Evolutionary conservation across 2,797 vertebrate species (phyloP).

Genomic region (Ciconia nigra): DNA sequence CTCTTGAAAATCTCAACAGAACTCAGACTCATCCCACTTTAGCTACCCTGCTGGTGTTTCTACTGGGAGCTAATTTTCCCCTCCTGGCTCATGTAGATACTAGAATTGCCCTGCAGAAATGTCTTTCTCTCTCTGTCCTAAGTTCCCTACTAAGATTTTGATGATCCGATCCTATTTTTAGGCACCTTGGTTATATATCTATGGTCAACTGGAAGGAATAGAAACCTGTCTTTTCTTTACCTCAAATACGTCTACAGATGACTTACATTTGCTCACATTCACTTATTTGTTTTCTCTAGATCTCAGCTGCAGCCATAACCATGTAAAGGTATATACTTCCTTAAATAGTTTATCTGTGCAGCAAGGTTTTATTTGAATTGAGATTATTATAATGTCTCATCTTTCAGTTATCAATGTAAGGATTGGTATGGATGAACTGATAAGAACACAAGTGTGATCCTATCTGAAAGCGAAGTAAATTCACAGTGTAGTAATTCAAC

Average conservation of each 20-base stretch:
- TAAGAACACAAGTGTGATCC: not conserved
- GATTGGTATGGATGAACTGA: not conserved
- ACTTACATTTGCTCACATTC: not conserved
- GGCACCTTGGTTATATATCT: not conserved
- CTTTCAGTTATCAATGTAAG: not conserved
- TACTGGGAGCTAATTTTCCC: not conserved
- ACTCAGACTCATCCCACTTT: not conserved
- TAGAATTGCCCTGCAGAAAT: not conserved
- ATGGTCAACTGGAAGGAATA: not conserved
- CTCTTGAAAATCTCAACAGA: not conserved
- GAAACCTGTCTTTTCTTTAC: not conserved
- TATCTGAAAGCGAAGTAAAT: not conserved
- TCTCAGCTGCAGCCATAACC: not conserved
- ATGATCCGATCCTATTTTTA: not conserved
- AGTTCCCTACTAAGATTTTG: not conserved
- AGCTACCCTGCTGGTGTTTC: not conserved
- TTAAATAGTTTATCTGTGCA: not conserved
- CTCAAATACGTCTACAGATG: not conserved
- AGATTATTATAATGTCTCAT: not conserved
- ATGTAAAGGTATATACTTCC: not conserved
- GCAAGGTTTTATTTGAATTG: not conserved
- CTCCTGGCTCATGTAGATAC: not conserved
- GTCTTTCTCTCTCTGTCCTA: not conserved
- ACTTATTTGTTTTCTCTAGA: not conserved
- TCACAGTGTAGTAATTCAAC: not conserved